Base-by-base conservation (phyloP, 2,113 vertebrate species). In the Corythornis cristatus region DNA sequence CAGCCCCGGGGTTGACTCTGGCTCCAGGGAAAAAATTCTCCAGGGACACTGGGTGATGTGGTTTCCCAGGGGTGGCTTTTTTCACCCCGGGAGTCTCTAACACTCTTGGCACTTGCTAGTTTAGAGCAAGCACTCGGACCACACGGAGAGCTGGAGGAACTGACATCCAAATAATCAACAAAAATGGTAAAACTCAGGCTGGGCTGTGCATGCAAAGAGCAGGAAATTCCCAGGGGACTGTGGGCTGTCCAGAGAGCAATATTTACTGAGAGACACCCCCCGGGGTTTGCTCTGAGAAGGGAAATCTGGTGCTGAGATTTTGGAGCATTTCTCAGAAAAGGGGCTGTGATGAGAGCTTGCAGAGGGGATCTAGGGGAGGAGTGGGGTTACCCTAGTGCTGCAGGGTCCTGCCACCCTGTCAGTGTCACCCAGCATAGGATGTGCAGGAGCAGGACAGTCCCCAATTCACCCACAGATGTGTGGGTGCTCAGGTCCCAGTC, bases 401-500 rank as follows among this genome's bases (percentile, higher is more conserved):
- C 7, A 11, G 64, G 3, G 13, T 68, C n/a, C n/a, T 62, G 13
- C 7, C 14, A 8, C 11, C 17, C 25, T 3, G 0, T 19, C 37
- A 0, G 0, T 6, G 4, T 46, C 22, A 15, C 42, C 22, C 37
- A 51, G 11, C 2, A 0, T 1, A 21, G n/a, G 22, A 61, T 22
- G 12, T 13, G 5, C 0, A 1, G 66, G 58, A 66, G 37, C 51
- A 23, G 43, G 17, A 17, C 22, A 50, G 6, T 10, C 25, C n/a
- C 50, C 26, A 40, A 45, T 23, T 54, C 22, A 28, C 35, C 43
- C 37, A 1, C 0, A 0, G 31, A 2, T 0, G 0, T 46, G 53
- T 0, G 15, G 48, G 57, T 82, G 65, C 73, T 75, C 4, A 2
- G 56, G 5, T 37, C 46, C 37, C 6, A 0, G 14, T 6, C 0